phyloP scores from a whole-genome alignment of 1,140 invertebrate genomes.

The Rhyacophila brunnea region DNA sequence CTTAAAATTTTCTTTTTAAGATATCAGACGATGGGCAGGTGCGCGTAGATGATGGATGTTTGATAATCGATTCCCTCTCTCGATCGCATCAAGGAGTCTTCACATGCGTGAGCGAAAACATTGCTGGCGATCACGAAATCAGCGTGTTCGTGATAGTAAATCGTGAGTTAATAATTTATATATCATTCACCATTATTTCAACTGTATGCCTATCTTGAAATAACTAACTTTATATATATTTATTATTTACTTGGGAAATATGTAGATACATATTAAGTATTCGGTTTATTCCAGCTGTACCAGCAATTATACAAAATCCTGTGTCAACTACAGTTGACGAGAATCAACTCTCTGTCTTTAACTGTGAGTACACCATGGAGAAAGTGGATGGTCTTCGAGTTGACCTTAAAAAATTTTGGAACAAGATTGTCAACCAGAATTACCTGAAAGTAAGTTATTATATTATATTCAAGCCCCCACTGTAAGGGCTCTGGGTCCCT shows the following conservation, averaged over 20 bases:
- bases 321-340: conserved; percentile 13
- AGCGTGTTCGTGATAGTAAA: conserved; percentile 20
- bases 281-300: conserved; percentile 16
- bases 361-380: conserved; percentile 22
- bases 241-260: no score
- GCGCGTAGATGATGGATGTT: conserved; percentile 22
- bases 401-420: conserved; percentile 26
- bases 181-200: no score
- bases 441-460: conserved; percentile 7
- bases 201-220: no score
- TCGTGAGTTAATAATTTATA: conserved; percentile 18
- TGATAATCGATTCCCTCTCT: conserved; percentile 20
- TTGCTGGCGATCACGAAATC: conserved; percentile 23
- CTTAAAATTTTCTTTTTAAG: conserved; percentile 12
- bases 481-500: no score
- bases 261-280: no score
- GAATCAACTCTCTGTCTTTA: conserved; percentile 11
- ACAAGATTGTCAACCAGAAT: conserved; percentile 19
- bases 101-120: conserved; percentile 26
- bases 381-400: conserved; percentile 17
- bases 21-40: conserved; percentile 23
- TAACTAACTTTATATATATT: no score
- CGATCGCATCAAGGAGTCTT: conserved; percentile 26
- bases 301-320: conserved; percentile 23
- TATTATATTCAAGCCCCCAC: no score